Percentiles rank a stretch among this genome's conserved stretches.
Conservation (phyloP, 1,140 invertebrate genomes). For the Bombyx mandarina region DNA sequence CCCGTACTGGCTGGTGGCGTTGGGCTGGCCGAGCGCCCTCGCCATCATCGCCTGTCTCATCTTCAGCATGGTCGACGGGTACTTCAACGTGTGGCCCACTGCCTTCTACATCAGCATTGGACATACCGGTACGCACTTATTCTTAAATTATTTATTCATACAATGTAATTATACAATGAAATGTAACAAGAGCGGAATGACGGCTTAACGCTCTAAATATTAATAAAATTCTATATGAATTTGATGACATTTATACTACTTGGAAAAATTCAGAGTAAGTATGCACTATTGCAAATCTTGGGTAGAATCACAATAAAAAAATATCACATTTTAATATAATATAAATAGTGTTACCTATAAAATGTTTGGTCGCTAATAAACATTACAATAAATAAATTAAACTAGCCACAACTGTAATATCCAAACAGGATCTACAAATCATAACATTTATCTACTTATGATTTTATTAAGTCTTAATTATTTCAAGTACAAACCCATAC, state of each 20-base stretch:
- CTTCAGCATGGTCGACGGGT: conserved; percentile 82
- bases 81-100: conserved; percentile 76
- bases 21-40: conserved; percentile 75
- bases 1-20: conserved; percentile 71
- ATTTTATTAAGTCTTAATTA: neutral
- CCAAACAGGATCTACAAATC: conserved; percentile 19
- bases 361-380: conserved; percentile 10
- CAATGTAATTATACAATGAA: conserved; percentile 3
- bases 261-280: no score
- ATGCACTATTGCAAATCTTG: conserved; percentile 29
- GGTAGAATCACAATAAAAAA: conserved; percentile 32
- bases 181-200: conserved; percentile 11
- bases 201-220: conserved; percentile 6
- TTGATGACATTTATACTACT: neutral
- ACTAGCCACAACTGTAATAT: conserved; percentile 21
- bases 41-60: conserved; percentile 77
- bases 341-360: conserved; percentile 19
- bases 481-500: no score
- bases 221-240: conserved; percentile 2
- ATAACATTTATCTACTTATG: conserved; percentile 18
- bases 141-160: neutral
- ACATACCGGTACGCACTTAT: conserved; percentile 60
- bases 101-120: conserved; percentile 77
- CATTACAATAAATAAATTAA: conserved; percentile 22
- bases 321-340: conserved; percentile 50